Base-by-base conservation (phyloP, 1,140 invertebrate species). In the Ceratina calcarata region DNA sequence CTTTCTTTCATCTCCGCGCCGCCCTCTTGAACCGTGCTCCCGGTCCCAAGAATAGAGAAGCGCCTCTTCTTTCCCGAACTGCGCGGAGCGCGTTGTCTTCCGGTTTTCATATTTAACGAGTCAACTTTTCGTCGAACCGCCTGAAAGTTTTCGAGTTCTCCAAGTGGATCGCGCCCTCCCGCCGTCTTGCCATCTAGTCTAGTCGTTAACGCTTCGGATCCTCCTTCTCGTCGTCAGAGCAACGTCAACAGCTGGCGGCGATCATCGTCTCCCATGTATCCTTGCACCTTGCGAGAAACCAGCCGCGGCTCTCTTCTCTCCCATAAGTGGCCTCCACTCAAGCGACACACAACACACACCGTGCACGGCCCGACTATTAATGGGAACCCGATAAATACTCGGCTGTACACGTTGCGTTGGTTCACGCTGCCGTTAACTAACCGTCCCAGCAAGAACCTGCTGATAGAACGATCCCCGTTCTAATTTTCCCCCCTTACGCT, bases 171-270 rank as follows among this genome's bases (percentile, higher is more conserved):
- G 24, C 18, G 49, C 37, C 16, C 15, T 15, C 18, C 22, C 24
- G 55, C 45, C 53, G 66, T 76, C 83, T 53, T 72, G 62, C 71
- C 76, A 76, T 79, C 79, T 55, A 32, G 55, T 73, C 61, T 82
- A 57, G 71, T 61, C 73, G 77, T 61, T 71, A 72, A 68, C 78
- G 71, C 66, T 72, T 67, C 68, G 55, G 79, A n/a, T n/a, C 55
- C 55, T 24, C 20, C 22, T 78, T 69, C 37, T 22, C 67, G 74
- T 64, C 53, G 4, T 37, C 62, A 37, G 72, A 70, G 53, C 16
- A 72, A 58, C 76, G 72, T 67, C 81, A 83, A 86, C 84, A 86
- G 75, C 84, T 83, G 84, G 71, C 76, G 58, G 64, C 80, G 68
- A 85, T 86, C 80, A 74, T 86, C 80, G 80, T 65, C 80, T 76